Conservation (phyloP, 2,113 vertebrate genomes). For the Oreochromis aureus region DNA sequence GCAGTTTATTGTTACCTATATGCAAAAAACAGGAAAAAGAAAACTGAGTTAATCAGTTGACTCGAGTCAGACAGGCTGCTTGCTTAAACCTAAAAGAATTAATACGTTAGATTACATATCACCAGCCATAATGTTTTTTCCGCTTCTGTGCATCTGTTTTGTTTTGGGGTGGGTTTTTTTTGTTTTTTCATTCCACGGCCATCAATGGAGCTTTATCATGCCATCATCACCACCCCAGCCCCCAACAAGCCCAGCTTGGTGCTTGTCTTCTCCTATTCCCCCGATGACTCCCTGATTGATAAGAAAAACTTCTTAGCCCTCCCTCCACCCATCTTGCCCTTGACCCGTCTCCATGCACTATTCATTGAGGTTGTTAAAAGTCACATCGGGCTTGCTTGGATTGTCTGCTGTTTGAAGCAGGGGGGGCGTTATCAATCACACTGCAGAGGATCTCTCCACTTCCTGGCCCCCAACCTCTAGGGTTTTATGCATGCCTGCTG, state of each 20-base stretch:
- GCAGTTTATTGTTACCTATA: neutral
- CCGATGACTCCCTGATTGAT: slow-evolving; percentile 65
- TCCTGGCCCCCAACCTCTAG: slow-evolving; percentile 42
- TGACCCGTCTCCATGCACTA: slow-evolving; percentile 70
- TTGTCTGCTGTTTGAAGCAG: slow-evolving; percentile 58
- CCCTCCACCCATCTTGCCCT: slow-evolving; percentile 54
- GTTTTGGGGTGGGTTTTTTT: fast-evolving
- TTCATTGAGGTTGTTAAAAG: slow-evolving; percentile 67
- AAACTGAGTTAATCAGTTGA: slow-evolving; percentile 13
- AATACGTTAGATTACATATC: slow-evolving; percentile 45
- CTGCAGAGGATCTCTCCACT: slow-evolving; percentile 54
- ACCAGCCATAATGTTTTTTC: slow-evolving; percentile 33
- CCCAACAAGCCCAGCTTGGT: slow-evolving; percentile 22
- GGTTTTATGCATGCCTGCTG: slow-evolving; percentile 68
- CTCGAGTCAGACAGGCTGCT: slow-evolving; percentile 30
- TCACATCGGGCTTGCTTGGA: slow-evolving; percentile 66
- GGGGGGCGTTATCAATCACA: slow-evolving; percentile 68
- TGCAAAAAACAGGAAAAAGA: neutral
- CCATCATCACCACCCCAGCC: neutral
- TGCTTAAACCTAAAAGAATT: slow-evolving; percentile 44
- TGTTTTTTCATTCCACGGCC: slow-evolving; percentile 46
- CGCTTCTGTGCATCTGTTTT: slow-evolving; percentile 57
- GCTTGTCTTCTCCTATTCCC: slow-evolving; percentile 59
- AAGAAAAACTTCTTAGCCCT: slow-evolving; percentile 60
- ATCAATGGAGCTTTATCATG: slow-evolving; percentile 52